These are phyloP conservation scores for Peromyscus leucopus DNA, from an alignment of 2,113 vertebrate species.

Conservation along the genomic window DNA sequence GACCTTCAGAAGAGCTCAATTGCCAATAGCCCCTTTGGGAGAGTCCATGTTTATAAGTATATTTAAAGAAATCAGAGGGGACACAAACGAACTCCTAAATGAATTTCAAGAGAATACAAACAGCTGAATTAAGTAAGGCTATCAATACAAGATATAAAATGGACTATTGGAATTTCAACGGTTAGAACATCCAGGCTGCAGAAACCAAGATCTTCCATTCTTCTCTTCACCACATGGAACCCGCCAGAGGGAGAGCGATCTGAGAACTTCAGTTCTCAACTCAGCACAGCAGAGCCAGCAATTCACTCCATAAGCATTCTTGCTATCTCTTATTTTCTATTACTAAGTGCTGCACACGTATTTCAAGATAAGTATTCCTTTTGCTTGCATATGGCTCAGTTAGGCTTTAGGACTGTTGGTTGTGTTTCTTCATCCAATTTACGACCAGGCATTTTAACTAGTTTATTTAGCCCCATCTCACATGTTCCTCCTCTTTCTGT, in stretches of 20 bases:
- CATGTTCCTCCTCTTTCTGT: neutral
- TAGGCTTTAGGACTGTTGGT: neutral
- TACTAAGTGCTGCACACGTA: neutral
- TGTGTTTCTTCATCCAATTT: neutral
- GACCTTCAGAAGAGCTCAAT: neutral
- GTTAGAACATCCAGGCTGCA: neutral
- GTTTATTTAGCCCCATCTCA: neutral
- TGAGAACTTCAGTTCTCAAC: neutral
- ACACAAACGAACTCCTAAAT: neutral
- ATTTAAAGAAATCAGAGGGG: neutral
- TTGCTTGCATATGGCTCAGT: neutral
- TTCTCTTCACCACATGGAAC: neutral
- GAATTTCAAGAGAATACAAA: neutral
- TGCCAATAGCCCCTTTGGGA: neutral
- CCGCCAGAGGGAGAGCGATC: neutral
- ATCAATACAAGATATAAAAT: neutral
- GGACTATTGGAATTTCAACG: neutral
- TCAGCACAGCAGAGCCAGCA: neutral
- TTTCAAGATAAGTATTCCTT: neutral
- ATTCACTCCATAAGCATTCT: neutral
- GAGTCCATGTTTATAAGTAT: neutral
- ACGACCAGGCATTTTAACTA: neutral
- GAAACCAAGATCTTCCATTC: neutral
- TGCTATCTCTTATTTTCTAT: neutral
- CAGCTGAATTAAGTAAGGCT: neutral